Percentiles rank a stretch among this genome's conserved stretches.
Conservation (phyloP, 2,113 vertebrate genomes). For the western clawed frog (Xenopus tropicalis) region UCB_Xtro_10.0 CM004445.2:6527001-6527500, state of each 20-base stretch:
- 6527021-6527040: no score
- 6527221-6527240: neutral
- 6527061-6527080: no score
- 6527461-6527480: neutral
- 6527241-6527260: neutral
- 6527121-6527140: no score
- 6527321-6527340: conserved; percentile 34
- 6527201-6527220: neutral
- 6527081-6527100: no score
- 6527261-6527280: neutral
- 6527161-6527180: neutral
- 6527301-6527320: conserved; percentile 2
- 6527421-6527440: conserved; percentile 14
- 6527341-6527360: neutral
- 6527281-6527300: conserved; percentile 2
- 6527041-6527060: no score
- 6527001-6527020: no score
- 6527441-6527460: conserved; percentile 17
- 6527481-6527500: neutral
- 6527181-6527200: neutral
- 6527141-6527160: no score
- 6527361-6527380: conserved; percentile 20
- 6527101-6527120: no score
- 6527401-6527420: neutral
- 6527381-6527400: conserved; percentile 7